These are phyloP conservation scores for Rhagium mordax DNA, from an alignment of 2,888 invertebrate genomes.

Conservation along the genomic window DNA sequence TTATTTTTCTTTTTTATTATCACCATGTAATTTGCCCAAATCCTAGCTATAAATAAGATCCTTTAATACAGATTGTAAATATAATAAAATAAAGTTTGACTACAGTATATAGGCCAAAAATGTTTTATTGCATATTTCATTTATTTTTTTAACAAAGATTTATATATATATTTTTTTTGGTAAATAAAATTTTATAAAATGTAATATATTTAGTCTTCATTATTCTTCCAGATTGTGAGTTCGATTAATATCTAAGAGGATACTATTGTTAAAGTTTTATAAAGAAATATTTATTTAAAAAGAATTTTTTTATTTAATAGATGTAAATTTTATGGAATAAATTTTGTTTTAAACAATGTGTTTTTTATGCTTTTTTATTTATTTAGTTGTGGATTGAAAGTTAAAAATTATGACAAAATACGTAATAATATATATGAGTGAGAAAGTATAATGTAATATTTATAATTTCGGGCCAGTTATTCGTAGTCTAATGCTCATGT, in stretches of 20 bases:
- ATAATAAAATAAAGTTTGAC: not conserved
- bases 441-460: too few species aligned
- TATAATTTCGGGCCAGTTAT: too few species aligned
- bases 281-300: slow-evolving; percentile 1
- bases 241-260: not conserved
- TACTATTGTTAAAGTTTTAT: slow-evolving; percentile 4
- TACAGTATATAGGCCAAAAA: not conserved
- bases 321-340: not conserved
- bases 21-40: not conserved
- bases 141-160: not conserved
- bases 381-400: not conserved
- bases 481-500: too few species aligned
- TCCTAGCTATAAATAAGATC: not conserved
- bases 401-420: not conserved
- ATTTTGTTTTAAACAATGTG: not conserved
- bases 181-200: not conserved
- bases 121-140: not conserved
- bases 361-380: too few species aligned
- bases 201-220: not conserved
- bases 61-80: slow-evolving; percentile 1
- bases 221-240: not conserved
- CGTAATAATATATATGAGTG: too few species aligned
- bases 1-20: not conserved
- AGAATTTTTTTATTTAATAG: not conserved
- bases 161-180: not conserved